Percentiles rank a stretch among this genome's conserved stretches.
Conservation (phyloP, 2,797 vertebrate species). For the Clarias fuscus region DNA sequence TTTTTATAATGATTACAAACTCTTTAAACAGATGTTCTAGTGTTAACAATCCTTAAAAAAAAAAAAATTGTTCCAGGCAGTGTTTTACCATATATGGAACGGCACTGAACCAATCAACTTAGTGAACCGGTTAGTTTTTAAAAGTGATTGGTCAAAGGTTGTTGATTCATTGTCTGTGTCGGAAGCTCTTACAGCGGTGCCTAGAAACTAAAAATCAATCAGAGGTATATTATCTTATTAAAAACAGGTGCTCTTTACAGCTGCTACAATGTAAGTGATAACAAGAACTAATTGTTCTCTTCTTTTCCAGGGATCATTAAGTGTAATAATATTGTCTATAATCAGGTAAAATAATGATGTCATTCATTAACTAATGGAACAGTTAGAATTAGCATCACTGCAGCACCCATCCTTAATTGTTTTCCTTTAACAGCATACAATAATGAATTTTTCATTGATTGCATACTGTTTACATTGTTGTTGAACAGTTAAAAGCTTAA, state of each 20-base stretch:
- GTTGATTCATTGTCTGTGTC: not conserved
- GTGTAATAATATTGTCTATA: not conserved
- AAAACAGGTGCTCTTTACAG: not conserved
- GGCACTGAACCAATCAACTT: not conserved
- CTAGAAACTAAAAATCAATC: too few species aligned
- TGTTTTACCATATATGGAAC: not conserved
- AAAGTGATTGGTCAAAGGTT: not conserved
- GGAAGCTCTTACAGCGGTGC: not conserved
- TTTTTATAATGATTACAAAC: not conserved
- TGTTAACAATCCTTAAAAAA: too few species aligned
- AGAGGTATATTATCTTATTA: too few species aligned
- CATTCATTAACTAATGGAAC: not conserved
- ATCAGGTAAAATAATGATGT: not conserved
- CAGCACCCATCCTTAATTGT: not conserved
- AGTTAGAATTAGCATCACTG: not conserved
- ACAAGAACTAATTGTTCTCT: not conserved
- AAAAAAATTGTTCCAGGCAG: too few species aligned
- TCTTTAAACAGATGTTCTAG: not conserved
- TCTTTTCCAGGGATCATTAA: not conserved
- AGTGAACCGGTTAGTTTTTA: not conserved
- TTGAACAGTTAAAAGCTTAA: not conserved
- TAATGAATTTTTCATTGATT: too few species aligned
- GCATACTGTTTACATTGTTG: not conserved
- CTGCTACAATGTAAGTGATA: not conserved
- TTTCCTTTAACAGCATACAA: not conserved